These are phyloP conservation scores for Penelope pileata DNA, from an alignment of 2,113 vertebrate species.

Conservation along the genomic window DNA sequence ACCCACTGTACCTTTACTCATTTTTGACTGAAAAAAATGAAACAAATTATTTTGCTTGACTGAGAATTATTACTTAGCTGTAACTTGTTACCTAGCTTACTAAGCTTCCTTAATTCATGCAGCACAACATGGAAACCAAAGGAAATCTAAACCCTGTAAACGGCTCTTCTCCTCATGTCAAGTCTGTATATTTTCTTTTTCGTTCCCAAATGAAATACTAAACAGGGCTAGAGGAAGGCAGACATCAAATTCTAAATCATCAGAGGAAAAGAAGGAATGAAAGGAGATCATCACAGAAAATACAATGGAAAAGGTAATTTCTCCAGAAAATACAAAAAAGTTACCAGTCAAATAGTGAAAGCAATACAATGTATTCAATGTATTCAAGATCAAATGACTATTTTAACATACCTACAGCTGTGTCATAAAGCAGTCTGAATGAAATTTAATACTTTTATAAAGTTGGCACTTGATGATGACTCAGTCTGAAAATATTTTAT, in stretches of 20 bases:
- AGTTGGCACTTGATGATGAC: not conserved
- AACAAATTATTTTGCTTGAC: not conserved
- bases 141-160: not conserved
- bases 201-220: not conserved
- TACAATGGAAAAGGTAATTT: not conserved
- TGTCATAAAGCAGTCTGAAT: not conserved
- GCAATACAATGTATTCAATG: not conserved
- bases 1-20: not conserved
- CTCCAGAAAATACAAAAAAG: not conserved
- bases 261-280: not conserved
- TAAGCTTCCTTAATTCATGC: not conserved
- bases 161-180: not conserved
- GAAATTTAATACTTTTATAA: not conserved
- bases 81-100: no score
- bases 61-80: slow-evolving; percentile 13
- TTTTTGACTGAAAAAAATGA: not conserved
- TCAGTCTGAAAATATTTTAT: not conserved
- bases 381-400: not conserved
- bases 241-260: not conserved
- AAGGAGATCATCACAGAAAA: not conserved
- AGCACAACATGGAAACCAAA: not conserved
- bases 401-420: not conserved
- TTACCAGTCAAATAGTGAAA: not conserved
- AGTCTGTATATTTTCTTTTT: not conserved
- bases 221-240: not conserved